Base-by-base conservation (phyloP, 92 coral and sea anemone species). In the Isaurus tuberculatus region DNA sequence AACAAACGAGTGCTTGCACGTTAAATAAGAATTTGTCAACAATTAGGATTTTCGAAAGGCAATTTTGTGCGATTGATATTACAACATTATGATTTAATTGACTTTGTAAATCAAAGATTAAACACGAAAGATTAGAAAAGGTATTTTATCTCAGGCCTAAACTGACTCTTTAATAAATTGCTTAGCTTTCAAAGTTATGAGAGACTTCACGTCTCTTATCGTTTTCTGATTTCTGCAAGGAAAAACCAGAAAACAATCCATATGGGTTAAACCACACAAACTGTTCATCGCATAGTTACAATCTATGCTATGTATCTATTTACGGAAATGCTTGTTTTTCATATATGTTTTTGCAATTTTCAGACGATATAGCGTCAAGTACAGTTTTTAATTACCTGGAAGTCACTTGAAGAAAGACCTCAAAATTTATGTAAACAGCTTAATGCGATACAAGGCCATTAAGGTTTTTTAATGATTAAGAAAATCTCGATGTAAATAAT, bases 361-460 rank as follows among this genome's bases (percentile, higher is more conserved):
- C 33, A 58, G 34, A 30, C 60, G 70, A 77, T 58, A 16, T 32
- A 37, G 32, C 51, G 44, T 29, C 65, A 13, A 65, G 55, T 42
- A 57, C 58, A 77, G 33, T 77, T 57, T 77, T 77, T 31, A 58
- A 77, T 57, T 77, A 36, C 51, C 51, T 77, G 68, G 22, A 36
- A 58, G 33, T 32, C 82, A 65, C 51, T 55, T 42, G 53, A 77
- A 34, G 55, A 60, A 36, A 32, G 10, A 6, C 58, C 27, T 17
- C 65, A 58, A 60, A 53, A 4, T 26, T 60, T 16, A 37, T 11
- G 70, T 60, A 58, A 37, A 77, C 49, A 60, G 10, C 55, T 58
- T 77, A 58, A 77, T 33, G 53, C 70, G 4, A 11, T 77, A 22
- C 57, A 32, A 77, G 58, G 48, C 34, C 53, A 58, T 77, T 77